Conservation (phyloP, 35 echinoderm and acorn worm genomes). For the Amphiura filiformis region DNA sequence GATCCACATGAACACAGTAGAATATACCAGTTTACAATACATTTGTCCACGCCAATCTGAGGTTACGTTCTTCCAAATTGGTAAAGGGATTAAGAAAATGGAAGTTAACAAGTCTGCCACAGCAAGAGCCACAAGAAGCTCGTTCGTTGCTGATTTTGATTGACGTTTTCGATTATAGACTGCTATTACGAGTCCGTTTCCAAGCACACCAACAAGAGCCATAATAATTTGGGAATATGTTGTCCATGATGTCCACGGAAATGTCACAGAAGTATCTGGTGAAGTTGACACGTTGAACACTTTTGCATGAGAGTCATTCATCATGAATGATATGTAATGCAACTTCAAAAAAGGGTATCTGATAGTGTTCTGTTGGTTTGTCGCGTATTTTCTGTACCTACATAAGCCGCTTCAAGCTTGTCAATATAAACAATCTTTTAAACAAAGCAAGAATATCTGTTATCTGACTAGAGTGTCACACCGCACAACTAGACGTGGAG, state of each 20-base stretch:
- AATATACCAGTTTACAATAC: slow-evolving; percentile 2
- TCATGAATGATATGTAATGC: no score
- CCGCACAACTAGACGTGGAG: no score
- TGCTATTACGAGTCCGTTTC: slow-evolving; percentile 14
- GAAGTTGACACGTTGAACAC: no score
- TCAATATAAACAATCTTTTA: no score
- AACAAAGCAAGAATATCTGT: no score
- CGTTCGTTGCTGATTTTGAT: neutral
- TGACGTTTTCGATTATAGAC: neutral
- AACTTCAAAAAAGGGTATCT: no score
- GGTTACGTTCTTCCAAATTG: neutral
- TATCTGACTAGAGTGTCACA: no score
- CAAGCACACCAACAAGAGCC: slow-evolving; percentile 1
- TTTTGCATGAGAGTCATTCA: no score
- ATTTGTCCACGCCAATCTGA: neutral
- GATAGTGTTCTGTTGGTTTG: no score
- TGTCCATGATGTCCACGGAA: neutral
- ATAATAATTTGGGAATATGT: neutral
- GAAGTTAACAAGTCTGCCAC: slow-evolving; percentile 27
- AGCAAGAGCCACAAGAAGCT: slow-evolving; percentile 12
- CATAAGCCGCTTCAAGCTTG: no score
- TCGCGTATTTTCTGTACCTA: no score
- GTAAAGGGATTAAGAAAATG: slow-evolving; percentile 13
- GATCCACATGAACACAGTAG: slow-evolving; percentile 10
- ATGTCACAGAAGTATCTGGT: neutral